phyloP scores from a whole-genome alignment of 1,140 invertebrate genomes.

The Brachystomella parvula region DNA sequence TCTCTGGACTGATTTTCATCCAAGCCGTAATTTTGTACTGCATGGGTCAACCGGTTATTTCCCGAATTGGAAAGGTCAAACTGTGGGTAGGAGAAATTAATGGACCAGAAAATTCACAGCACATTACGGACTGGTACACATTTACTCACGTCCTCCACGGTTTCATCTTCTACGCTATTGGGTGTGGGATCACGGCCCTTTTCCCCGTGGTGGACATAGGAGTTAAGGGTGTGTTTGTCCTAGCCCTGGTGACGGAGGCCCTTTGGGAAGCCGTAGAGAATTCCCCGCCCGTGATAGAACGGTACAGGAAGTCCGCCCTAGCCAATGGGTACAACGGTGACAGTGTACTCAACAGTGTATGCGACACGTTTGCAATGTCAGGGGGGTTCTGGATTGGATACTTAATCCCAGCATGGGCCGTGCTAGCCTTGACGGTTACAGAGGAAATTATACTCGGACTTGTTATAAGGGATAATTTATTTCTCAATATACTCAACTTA shows the following conservation, averaged over 20 bases:
- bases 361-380: constrained; percentile 9
- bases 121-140: constrained; percentile 12
- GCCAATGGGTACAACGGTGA: constrained; percentile 9
- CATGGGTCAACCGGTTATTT: constrained; percentile 13
- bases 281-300: constrained; percentile 4
- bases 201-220: background rate
- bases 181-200: background rate
- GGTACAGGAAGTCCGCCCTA: background rate
- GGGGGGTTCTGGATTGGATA: constrained; percentile 7
- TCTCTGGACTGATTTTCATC: background rate
- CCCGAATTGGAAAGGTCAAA: background rate
- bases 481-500: background rate
- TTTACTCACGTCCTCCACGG: constrained; percentile 10
- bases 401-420: background rate
- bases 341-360: background rate
- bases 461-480: constrained; percentile 10
- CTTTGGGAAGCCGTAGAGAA: constrained; percentile 8
- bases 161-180: constrained; percentile 8
- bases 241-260: background rate
- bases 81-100: constrained; percentile 1
- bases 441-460: constrained; percentile 5
- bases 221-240: background rate
- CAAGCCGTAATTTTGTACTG: background rate
- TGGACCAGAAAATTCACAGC: constrained; percentile 10
- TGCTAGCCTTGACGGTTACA: background rate